These are phyloP conservation scores for Gasteruption jaculator DNA, from an alignment of 2,888 invertebrate species.

Conservation along the genomic window DNA sequence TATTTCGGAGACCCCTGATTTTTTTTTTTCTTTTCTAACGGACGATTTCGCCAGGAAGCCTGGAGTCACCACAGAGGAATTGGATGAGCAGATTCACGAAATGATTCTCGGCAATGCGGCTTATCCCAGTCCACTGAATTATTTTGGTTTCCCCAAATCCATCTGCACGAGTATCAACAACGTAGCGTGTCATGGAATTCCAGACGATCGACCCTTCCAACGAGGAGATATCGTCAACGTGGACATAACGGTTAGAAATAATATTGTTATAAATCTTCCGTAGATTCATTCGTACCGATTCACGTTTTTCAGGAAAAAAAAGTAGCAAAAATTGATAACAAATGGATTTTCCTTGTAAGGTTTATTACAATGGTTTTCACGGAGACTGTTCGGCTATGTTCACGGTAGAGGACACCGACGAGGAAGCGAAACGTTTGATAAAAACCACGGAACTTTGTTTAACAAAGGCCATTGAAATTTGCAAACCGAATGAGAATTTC, in stretches of 20 bases:
- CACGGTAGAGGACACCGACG: conserved; percentile 78
- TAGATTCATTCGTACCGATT: no score
- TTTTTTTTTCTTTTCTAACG: conserved; percentile 15
- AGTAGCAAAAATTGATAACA: not conserved
- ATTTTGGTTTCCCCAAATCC: conserved; percentile 82
- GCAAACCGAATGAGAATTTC: conserved; percentile 56
- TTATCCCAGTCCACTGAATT: conserved; percentile 87
- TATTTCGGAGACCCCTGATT: no score
- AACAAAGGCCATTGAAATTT: conserved; percentile 57
- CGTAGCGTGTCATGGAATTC: conserved; percentile 90
- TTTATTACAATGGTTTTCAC: conserved; percentile 78
- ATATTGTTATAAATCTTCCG: conserved; percentile 10
- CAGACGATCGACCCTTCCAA: conserved; percentile 73
- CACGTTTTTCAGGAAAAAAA: not conserved
- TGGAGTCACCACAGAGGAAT: conserved; percentile 79
- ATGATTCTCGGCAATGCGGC: conserved; percentile 67
- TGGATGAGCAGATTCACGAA: conserved; percentile 73
- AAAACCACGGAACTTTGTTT: conserved; percentile 68
- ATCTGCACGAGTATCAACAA: conserved; percentile 90
- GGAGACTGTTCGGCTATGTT: conserved; percentile 91
- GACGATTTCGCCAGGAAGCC: conserved; percentile 58
- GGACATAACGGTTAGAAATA: conserved; percentile 74
- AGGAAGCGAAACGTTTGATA: conserved; percentile 66
- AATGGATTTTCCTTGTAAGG: conserved; percentile 50
- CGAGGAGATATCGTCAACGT: conserved; percentile 89